These are phyloP conservation scores for Prenolepis imparis DNA, from an alignment of 2,888 invertebrate species.

Conservation along the genomic window DNA sequence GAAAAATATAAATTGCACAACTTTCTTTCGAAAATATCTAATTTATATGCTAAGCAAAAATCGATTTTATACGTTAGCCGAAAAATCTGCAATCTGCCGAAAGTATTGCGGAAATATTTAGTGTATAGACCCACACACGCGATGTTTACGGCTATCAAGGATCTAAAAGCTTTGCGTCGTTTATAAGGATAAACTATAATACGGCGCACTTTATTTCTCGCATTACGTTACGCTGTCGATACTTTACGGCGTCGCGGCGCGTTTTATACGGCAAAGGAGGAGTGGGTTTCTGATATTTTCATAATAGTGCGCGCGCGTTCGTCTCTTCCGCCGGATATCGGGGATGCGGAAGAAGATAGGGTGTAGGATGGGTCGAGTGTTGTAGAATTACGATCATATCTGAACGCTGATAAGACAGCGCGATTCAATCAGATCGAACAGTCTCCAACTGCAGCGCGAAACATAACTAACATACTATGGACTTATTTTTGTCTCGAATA, in stretches of 20 bases:
- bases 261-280: conserved; percentile 21
- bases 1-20: background rate
- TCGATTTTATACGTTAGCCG: background rate
- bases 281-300: conserved; percentile 41
- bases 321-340: conserved; percentile 31
- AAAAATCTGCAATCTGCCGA: background rate
- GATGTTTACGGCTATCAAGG: background rate
- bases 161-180: conserved; percentile 33
- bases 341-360: background rate
- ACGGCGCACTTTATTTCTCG: conserved; percentile 50
- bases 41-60: conserved; percentile 4
- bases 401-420: conserved; percentile 32
- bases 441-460: background rate
- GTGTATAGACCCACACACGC: background rate
- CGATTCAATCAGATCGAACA: conserved; percentile 60
- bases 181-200: conserved; percentile 49
- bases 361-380: conserved; percentile 4
- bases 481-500: conserved; percentile 26
- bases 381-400: conserved; percentile 39
- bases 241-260: conserved; percentile 37
- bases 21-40: background rate
- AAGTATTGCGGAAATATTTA: background rate
- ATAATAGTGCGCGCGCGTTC: conserved; percentile 31
- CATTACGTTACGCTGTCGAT: conserved; percentile 40
- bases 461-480: conserved; percentile 12